Evolutionary conservation across 2,888 invertebrate species (phyloP), one percentile per base, ranked within the genome.

Genomic region (Pheosia tremula): DNA sequence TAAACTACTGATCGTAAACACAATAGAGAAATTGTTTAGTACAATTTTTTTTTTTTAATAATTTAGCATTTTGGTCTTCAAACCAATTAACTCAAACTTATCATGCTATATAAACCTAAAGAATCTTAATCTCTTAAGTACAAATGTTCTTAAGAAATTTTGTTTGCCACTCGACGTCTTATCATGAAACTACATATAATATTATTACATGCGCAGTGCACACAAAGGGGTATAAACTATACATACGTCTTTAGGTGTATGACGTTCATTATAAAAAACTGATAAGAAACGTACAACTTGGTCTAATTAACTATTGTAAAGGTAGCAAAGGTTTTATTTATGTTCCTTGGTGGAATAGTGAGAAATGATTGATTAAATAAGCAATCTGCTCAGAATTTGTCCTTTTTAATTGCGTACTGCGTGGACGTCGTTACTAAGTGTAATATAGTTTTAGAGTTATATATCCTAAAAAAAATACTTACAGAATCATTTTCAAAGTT

Each of bases 51-150:
- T 24, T 24, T 24, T 24, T 24, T 24, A 24, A 24, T 24, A 2
- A 9, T 41, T 41, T 1, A 41, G 3, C 41, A 41, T 8, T 7
- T 3, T 3, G 41, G 24, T 1, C 9, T 9, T 9, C 11, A 55
- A 39, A 55, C 55, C 39, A 39, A n/a, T 39, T 11, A 55, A 55
- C 9, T 10, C 39, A 10, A 3, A 39, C 41, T 55, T 59, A 60
- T 64, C 10, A 36, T 43, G 39, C 24, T 24, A 24, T 64, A 50
- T 62, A 57, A 63, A 54, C 56, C 54, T 68, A 7, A 65, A 55
- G 66, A 68, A 73, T 76, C 60, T 70, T 62, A 66, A 68, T 68
- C 57, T 61, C 24, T 24, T 24, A 24, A 59, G 5, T 43, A 13
- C 38, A 63, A 43, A 66, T 54, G 57, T 53, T 66, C 58, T 57